Percentiles rank a stretch among this genome's conserved stretches.
These are phyloP conservation scores for Cottus gobio DNA, from an alignment of 2,113 vertebrate genomes.

Conservation along the genomic window DNA sequence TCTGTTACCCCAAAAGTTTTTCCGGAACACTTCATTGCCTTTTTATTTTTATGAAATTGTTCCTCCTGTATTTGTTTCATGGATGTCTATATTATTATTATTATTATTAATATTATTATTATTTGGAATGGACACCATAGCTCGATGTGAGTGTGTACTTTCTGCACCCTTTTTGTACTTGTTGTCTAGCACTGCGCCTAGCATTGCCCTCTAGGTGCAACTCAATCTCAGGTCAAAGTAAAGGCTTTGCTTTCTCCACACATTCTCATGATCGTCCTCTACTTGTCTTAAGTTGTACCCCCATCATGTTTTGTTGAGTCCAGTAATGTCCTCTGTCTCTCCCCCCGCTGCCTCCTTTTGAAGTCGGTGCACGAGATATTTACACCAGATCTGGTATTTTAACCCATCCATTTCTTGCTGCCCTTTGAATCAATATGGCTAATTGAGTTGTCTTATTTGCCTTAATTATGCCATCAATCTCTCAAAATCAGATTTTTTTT, in stretches of 20 bases:
- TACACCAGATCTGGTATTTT: constrained; percentile 64
- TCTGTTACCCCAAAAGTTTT: constrained; percentile 78
- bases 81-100: constrained; percentile 78
- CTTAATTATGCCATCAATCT: constrained; percentile 69
- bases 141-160: constrained; percentile 76
- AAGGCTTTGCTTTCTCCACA: constrained; percentile 78
- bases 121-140: constrained; percentile 80
- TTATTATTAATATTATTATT: constrained; percentile 73
- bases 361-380: constrained; percentile 53
- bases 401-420: constrained; percentile 68
- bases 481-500: constrained; percentile 1
- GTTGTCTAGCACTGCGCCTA: constrained; percentile 77
- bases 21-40: constrained; percentile 90
- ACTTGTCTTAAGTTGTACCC: constrained; percentile 31
- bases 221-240: constrained; percentile 94
- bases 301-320: constrained; percentile 40
- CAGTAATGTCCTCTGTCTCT: constrained; percentile 29
- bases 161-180: constrained; percentile 78
- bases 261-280: constrained; percentile 68
- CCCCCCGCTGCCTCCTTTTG: constrained; percentile 57
- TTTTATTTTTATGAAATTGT: constrained; percentile 82
- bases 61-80: constrained; percentile 75
- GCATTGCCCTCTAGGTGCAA: constrained; percentile 76
- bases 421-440: constrained; percentile 68
- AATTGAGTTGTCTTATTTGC: constrained; percentile 71